Evolutionary conservation across 2,888 invertebrate genomes (phyloP), one percentile per base, ranked within the genome.

Genomic region (Leptinotarsa tumamoca): DNA sequence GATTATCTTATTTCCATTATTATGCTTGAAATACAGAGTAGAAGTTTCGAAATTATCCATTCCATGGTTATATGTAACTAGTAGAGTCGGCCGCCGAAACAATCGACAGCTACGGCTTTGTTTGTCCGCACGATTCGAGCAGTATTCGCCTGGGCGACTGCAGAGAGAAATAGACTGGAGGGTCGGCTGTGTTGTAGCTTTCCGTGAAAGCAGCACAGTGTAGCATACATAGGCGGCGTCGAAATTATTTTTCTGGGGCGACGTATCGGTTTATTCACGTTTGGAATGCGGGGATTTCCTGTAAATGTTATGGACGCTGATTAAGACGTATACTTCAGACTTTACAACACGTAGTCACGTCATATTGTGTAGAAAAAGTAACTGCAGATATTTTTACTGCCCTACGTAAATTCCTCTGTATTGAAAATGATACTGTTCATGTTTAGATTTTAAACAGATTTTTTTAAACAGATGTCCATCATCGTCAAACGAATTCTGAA

Each of bases 11-110:
- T 89, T 89, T 88, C 88, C 88, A 88, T 89, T 88, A 88, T 88
- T 88, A 89, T 87, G 89, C 88, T 87, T 85, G 87, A 88, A 88
- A 88, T 88, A 88, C 89, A 88, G 88, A 88, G 88, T 89, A 87
- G 88, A 89, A 89, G 88, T 89, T 89, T 89, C 88, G 89, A 89
- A 89, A 89, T 89, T 89, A 89, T 89, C 89, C 89, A 88, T 89
- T 88, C 88, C 88, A 89, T 87, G 88, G 88, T 88, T 88, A 88
- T 88, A 88, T 88, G 89, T 89, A 89, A 89, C 89, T 89, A 89
- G 88, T 85, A 80, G 80, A 78, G 85, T 84, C 74, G 87, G 76
- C 83, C 89, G 83, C 73, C 73, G 79, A 81, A 83, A 78, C 81
- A 79, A 63, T 85, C 82, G 81, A 77, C 80, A 75, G 75, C 78